Percentiles rank a stretch among this genome's conserved stretches.
Conservation (phyloP, 2,888 invertebrate species). For the Poecilobothrus nobilitatus region DNA sequence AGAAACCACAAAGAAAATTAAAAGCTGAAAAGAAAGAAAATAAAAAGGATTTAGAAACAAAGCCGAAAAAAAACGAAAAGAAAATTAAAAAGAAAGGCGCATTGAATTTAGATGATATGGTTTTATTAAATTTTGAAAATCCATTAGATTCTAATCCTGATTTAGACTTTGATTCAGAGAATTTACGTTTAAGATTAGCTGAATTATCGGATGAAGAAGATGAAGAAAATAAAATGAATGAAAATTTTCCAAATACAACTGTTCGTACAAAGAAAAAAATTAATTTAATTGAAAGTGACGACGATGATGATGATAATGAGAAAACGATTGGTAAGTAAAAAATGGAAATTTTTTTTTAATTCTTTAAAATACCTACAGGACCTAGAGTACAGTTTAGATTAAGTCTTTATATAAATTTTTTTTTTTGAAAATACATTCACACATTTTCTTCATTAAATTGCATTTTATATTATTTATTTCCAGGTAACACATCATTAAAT, state of each 20-base stretch:
- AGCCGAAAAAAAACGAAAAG: background rate
- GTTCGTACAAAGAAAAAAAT: background rate
- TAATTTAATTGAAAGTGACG: slow-evolving; percentile 1
- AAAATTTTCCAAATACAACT: slow-evolving; percentile 10
- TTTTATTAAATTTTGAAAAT: background rate
- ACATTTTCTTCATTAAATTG: too few relatives aligned
- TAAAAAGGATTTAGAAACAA: background rate
- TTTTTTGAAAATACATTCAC: too few relatives aligned
- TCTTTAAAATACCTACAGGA: too few relatives aligned
- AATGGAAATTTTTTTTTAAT: background rate
- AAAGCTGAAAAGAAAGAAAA: background rate
- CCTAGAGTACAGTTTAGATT: too few relatives aligned
- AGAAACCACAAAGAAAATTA: slow-evolving; percentile 12
- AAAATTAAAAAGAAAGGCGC: slow-evolving; percentile 7
- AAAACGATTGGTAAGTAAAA: background rate
- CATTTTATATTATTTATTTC: too few relatives aligned
- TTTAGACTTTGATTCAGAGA: slow-evolving; percentile 40
- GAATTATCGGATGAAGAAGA: slow-evolving; percentile 32
- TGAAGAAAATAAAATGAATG: slow-evolving; percentile 21
- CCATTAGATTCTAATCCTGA: slow-evolving; percentile 25
- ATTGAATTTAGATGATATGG: slow-evolving; percentile 19
- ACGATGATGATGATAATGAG: slow-evolving; percentile 10
- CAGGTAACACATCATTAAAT: too few relatives aligned
- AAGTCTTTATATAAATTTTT: too few relatives aligned
- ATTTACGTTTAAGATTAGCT: slow-evolving; percentile 37